phyloP scores from a whole-genome alignment of 2,888 invertebrate genomes.

The Hydrotaea diabolus region DNA sequence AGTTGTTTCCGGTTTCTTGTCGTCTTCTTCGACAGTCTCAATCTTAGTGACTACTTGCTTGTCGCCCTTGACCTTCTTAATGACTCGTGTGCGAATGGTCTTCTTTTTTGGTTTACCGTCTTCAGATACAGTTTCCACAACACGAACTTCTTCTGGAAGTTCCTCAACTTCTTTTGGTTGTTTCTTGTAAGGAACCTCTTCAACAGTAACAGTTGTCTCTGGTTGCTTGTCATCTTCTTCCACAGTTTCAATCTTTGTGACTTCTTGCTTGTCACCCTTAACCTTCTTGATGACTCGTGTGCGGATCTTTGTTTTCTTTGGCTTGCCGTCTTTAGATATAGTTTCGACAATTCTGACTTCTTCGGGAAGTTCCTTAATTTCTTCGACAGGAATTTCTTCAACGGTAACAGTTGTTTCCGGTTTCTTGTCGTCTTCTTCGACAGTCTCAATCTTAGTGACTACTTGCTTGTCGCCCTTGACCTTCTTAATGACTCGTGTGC shows the following conservation, averaged over 20 bases:
- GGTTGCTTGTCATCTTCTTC: conserved; percentile 59
- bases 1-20: conserved; percentile 61
- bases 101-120: conserved; percentile 71
- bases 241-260: conserved; percentile 60
- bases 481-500: conserved; percentile 78
- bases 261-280: conserved; percentile 58
- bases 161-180: conserved; percentile 44
- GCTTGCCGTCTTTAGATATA: conserved; percentile 54
- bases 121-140: conserved; percentile 75
- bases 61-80: conserved; percentile 68
- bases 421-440: conserved; percentile 77
- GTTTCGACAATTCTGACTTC: conserved; percentile 56
- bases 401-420: conserved; percentile 75
- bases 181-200: conserved; percentile 54
- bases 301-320: conserved; percentile 53
- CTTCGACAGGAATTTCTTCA: conserved; percentile 68
- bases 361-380: conserved; percentile 47
- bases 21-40: conserved; percentile 62
- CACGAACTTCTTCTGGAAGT: conserved; percentile 67
- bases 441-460: conserved; percentile 78
- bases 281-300: conserved; percentile 55
- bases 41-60: conserved; percentile 63
- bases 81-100: conserved; percentile 69
- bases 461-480: conserved; percentile 73
- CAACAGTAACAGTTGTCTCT: conserved; percentile 61